A percentile compares a stretch with the other conserved stretches of the same genome.
phyloP scores from a whole-genome alignment of 2,888 invertebrate species.

The Callosobruchus maculatus region DNA sequence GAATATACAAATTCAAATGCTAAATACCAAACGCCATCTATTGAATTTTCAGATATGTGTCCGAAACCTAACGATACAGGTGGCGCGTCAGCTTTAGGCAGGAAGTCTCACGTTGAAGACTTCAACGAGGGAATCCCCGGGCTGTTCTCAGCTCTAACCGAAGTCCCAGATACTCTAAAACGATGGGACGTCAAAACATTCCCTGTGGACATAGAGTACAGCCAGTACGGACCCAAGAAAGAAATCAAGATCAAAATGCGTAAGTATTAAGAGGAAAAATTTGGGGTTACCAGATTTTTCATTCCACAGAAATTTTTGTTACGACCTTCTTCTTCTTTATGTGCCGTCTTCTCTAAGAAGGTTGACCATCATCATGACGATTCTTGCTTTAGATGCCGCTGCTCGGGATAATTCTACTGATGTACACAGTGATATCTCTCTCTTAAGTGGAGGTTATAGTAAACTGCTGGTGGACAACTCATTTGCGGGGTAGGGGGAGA shows the following conservation, averaged over 20 bases:
- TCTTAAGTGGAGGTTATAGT: too few species aligned
- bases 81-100: conserved; percentile 51
- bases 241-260: conserved; percentile 49
- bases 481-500: too few species aligned
- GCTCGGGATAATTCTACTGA: too few species aligned
- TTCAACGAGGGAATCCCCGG: conserved; percentile 78
- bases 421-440: too few species aligned
- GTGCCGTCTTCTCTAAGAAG: too few species aligned
- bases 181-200: conserved; percentile 83
- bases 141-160: conserved; percentile 77
- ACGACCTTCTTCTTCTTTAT: too few species aligned
- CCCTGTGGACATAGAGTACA: conserved; percentile 70
- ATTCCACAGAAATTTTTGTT: too few species aligned
- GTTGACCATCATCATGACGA: too few species aligned
- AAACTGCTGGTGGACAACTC: too few species aligned
- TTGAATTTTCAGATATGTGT: conserved; percentile 71
- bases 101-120: conserved; percentile 84
- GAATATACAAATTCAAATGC: too few species aligned
- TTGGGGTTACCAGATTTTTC: too few species aligned
- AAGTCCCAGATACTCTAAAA: conserved; percentile 69
- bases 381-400: too few species aligned
- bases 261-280: conserved; percentile 11
- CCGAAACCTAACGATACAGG: conserved; percentile 75
- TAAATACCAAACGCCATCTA: background rate
- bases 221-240: conserved; percentile 58